These are phyloP conservation scores for Ormia ochracea DNA, from an alignment of 2,888 invertebrate genomes.

Conservation along the genomic window DNA sequence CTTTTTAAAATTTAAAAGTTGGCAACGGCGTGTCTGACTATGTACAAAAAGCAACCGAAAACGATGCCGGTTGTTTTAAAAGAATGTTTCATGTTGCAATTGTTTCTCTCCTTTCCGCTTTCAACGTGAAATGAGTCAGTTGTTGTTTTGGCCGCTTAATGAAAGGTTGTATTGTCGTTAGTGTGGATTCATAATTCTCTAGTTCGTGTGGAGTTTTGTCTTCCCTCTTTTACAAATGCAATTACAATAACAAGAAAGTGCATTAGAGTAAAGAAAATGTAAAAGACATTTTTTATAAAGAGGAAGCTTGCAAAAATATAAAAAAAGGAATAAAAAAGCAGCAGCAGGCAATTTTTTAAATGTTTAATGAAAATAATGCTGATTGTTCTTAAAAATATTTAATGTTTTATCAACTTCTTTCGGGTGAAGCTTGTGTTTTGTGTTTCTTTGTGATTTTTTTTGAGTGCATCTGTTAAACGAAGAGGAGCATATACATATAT, in stretches of 20 bases:
- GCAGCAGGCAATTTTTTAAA: not conserved
- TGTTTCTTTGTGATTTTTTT: conserved; percentile 11
- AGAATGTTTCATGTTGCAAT: conserved; percentile 16
- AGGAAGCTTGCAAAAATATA: conserved; percentile 35
- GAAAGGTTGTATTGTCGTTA: conserved; percentile 7
- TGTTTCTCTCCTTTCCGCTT: not conserved
- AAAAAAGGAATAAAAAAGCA: conserved; percentile 2
- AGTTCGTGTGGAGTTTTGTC: conserved; percentile 31
- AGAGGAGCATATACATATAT: not conserved
- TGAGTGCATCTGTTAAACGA: conserved; percentile 13
- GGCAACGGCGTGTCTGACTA: too few relatives aligned
- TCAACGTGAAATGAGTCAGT: conserved; percentile 15
- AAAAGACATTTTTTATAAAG: conserved; percentile 27
- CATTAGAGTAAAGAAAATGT: conserved; percentile 34
- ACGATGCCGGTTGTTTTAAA: conserved; percentile 9
- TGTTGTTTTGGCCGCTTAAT: conserved; percentile 54
- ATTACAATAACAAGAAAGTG: conserved; percentile 52
- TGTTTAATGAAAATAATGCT: conserved; percentile 2
- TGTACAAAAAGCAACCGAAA: too few relatives aligned
- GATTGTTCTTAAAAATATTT: conserved; percentile 9
- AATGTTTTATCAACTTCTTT: conserved; percentile 9
- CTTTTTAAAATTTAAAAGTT: too few relatives aligned
- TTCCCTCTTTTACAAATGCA: conserved; percentile 50
- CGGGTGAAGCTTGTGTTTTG: conserved; percentile 4
- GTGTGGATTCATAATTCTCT: not conserved